phyloP scores from a whole-genome alignment of 2,797 vertebrate genomes.

The Pristis pectinata region DNA sequence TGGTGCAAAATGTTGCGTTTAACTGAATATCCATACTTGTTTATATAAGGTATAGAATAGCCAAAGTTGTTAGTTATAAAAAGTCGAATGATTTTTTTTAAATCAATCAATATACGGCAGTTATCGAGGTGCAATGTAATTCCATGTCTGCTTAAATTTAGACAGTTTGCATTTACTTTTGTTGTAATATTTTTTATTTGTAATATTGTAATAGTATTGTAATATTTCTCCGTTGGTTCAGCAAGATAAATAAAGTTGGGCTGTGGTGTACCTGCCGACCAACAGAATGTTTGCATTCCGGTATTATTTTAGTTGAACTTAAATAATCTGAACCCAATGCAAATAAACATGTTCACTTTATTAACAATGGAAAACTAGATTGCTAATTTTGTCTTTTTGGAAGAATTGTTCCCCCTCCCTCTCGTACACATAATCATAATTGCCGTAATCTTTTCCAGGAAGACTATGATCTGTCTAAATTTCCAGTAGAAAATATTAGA shows the following conservation, averaged over 20 bases:
- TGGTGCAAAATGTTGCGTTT: neutral
- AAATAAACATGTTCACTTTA: neutral
- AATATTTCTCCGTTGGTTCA: neutral
- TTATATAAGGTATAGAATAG: no score
- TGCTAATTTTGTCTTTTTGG: neutral
- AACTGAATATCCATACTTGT: neutral
- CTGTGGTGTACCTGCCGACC: neutral
- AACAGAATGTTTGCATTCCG: no score
- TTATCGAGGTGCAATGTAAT: neutral
- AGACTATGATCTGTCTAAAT: conserved; percentile 68
- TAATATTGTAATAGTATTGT: no score
- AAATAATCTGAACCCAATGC: neutral
- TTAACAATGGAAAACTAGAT: neutral
- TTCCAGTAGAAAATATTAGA: conserved; percentile 77
- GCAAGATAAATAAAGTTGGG: neutral
- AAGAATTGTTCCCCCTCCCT: no score
- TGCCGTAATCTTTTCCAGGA: conserved; percentile 57
- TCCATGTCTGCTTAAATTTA: neutral
- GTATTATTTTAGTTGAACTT: neutral
- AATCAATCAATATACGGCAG: no score
- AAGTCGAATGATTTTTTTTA: neutral
- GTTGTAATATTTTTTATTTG: no score
- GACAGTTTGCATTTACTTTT: neutral
- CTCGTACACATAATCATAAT: neutral
- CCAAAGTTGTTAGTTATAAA: neutral